Conservation (phyloP, 2,888 invertebrate species). For the Eupelmus urozonus region DNA sequence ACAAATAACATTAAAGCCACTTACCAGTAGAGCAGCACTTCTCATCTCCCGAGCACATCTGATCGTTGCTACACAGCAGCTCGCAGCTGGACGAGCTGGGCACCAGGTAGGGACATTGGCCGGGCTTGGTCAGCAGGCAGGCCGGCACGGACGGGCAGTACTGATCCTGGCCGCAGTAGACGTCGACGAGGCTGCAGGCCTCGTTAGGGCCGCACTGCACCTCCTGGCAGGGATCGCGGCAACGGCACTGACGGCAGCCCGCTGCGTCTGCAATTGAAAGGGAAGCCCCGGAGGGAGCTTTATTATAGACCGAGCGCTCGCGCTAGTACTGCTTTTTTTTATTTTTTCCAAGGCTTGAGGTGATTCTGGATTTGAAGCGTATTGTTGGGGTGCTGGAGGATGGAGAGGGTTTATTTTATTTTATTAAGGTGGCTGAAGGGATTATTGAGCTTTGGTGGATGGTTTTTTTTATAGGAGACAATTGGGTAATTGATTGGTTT, state of each 20-base stretch:
- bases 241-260: slow-evolving; percentile 73
- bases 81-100: slow-evolving; percentile 86
- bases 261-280: slow-evolving; percentile 63
- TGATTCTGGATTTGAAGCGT: too few species aligned
- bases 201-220: slow-evolving; percentile 70
- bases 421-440: too few species aligned
- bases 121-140: slow-evolving; percentile 77
- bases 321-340: too few species aligned
- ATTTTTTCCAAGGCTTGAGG: too few species aligned
- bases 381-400: too few species aligned
- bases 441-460: too few species aligned
- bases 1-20: slow-evolving; percentile 15
- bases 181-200: slow-evolving; percentile 74
- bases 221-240: slow-evolving; percentile 78
- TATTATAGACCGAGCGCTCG: too few species aligned
- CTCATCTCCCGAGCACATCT: slow-evolving; percentile 84
- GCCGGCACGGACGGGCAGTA: slow-evolving; percentile 75
- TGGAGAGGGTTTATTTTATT: too few species aligned
- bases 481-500: too few species aligned
- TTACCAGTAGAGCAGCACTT: slow-evolving; percentile 87
- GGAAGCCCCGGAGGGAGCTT: too few species aligned
- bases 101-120: slow-evolving; percentile 91
- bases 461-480: too few species aligned
- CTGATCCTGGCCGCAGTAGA: slow-evolving; percentile 72
- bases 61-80: slow-evolving; percentile 87